Conservation (phyloP, 1,140 invertebrate genomes). For the Physella acuta region DNA sequence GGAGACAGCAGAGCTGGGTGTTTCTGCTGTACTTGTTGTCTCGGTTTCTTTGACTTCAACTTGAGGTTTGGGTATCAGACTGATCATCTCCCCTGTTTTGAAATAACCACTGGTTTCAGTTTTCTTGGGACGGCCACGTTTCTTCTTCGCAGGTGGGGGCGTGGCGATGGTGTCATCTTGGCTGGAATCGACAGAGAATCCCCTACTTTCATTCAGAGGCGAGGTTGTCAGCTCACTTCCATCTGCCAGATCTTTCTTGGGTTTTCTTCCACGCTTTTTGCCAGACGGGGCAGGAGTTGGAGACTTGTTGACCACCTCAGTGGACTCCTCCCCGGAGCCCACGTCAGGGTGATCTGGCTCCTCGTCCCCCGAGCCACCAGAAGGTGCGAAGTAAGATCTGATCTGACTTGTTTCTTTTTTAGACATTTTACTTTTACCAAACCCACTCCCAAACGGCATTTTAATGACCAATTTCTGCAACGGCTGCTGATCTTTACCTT, state of each 20-base stretch:
- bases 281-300: neutral
- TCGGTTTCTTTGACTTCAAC: neutral
- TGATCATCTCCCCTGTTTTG: too few relatives aligned
- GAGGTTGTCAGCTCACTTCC: neutral
- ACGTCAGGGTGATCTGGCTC: too few relatives aligned
- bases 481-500: neutral
- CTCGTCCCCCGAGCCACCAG: neutral
- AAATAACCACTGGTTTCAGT: too few relatives aligned
- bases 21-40: neutral
- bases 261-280: constrained; percentile 1
- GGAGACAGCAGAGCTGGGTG: neutral
- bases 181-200: too few relatives aligned
- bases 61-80: neutral
- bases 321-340: neutral
- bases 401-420: constrained; percentile 21
- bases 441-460: constrained; percentile 24
- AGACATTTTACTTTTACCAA: constrained; percentile 16
- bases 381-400: constrained; percentile 21
- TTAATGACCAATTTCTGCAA: constrained; percentile 23
- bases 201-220: too few relatives aligned
- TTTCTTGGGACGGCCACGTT: too few relatives aligned
- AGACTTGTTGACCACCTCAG: neutral
- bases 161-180: too few relatives aligned
- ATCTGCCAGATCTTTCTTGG: neutral
- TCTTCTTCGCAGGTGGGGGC: too few relatives aligned